Evolutionary conservation across 2,113 vertebrate species (phyloP).

Genomic region (Brachypodius melanocephalos): DNA sequence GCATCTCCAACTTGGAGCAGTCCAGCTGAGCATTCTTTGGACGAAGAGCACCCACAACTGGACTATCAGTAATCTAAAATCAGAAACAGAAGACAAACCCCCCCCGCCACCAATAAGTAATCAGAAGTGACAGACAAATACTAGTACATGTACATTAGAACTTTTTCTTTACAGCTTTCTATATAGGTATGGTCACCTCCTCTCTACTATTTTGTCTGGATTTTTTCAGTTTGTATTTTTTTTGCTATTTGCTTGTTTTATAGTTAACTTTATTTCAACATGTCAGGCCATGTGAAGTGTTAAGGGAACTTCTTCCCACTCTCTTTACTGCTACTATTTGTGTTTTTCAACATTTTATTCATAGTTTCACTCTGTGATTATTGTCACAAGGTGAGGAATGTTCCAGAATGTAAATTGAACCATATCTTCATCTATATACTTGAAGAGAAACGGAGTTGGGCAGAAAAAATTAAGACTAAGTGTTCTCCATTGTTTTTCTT

Average conservation of each 20-base stretch:
- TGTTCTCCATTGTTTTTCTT: background rate
- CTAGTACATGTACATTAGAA: background rate
- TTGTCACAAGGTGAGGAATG: background rate
- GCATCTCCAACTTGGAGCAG: conserved; percentile 86
- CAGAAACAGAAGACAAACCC: background rate
- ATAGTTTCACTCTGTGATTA: background rate
- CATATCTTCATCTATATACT: background rate
- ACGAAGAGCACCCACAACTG: conserved; percentile 80
- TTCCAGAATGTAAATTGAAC: background rate
- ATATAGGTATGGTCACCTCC: accelerated
- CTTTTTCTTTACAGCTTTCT: background rate
- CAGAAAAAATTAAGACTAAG: background rate
- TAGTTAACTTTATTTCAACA: background rate
- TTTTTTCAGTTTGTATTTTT: background rate
- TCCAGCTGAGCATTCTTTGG: conserved; percentile 87
- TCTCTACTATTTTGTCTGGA: accelerated
- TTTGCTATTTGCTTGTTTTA: background rate
- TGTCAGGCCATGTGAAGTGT: accelerated
- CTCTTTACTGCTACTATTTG: background rate
- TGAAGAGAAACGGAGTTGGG: background rate
- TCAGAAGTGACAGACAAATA: background rate
- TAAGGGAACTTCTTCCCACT: background rate
- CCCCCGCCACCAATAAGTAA: background rate
- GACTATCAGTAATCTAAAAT: conserved; percentile 86
- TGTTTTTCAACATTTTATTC: background rate